A percentile compares a stretch with the other conserved stretches of the same genome.
These are phyloP conservation scores for Camelus bactrianus DNA, from an alignment of 2,113 vertebrate species.

Conservation along the genomic window DNA sequence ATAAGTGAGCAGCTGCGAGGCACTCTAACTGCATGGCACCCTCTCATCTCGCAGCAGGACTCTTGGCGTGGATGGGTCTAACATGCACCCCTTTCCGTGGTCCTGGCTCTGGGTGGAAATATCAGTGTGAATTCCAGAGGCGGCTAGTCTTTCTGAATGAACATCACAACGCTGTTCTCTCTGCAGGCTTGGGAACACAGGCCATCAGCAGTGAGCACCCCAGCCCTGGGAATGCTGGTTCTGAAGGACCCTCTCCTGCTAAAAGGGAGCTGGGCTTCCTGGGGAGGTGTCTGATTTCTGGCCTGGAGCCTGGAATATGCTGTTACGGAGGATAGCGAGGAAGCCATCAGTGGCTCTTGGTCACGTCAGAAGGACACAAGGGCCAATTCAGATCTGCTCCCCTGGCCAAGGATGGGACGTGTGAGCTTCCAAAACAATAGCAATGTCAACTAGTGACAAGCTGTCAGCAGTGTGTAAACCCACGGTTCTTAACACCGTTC, in stretches of 20 bases:
- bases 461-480: neutral
- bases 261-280: neutral
- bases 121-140: neutral
- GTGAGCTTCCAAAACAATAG: neutral
- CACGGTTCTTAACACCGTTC: neutral
- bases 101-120: neutral
- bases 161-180: accelerated
- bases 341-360: neutral
- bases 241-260: neutral
- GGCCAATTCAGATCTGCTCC: accelerated
- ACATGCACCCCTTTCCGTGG: neutral
- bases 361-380: neutral
- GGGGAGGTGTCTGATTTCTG: neutral
- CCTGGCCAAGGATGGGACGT: too few relatives aligned
- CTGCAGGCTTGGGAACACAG: neutral
- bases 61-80: neutral
- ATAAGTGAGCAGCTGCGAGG: neutral
- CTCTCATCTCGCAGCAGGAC: neutral
- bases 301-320: neutral
- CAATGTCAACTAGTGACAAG: neutral
- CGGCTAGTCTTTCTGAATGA: neutral
- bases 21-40: neutral
- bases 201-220: neutral
- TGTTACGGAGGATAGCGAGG: too few relatives aligned
- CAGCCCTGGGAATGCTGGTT: neutral